Percentiles rank a stretch among this genome's conserved stretches.
Evolutionary conservation across 2,113 vertebrate species (phyloP).

Genomic region (Phalacrocorax carbo): DNA sequence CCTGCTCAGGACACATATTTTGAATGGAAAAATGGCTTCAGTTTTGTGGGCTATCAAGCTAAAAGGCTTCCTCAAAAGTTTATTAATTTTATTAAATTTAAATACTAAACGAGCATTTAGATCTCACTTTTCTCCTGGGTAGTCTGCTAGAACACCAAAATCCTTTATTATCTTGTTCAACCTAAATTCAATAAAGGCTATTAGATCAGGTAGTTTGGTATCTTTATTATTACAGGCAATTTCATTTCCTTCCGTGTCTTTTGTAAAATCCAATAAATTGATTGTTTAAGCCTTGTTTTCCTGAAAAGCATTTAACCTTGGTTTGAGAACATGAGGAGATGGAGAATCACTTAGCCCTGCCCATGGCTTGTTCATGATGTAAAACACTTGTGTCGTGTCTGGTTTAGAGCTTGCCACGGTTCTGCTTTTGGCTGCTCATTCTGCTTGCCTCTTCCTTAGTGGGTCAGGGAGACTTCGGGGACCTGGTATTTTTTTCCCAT

Average conservation of each 20-base stretch:
- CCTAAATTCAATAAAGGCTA: neutral
- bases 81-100: neutral
- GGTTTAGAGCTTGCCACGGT: neutral
- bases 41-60: neutral
- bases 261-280: neutral
- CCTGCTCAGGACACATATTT: neutral
- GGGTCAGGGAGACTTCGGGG: neutral
- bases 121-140: neutral
- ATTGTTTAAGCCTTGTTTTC: neutral
- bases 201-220: neutral
- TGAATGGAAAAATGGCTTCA: neutral
- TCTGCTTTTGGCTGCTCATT: neutral
- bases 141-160: neutral
- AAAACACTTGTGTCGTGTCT: fast-evolving
- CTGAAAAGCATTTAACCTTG: neutral
- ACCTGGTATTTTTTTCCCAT: neutral
- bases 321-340: neutral
- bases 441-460: neutral
- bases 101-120: neutral
- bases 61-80: neutral
- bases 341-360: neutral
- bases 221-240: neutral
- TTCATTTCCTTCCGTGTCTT: neutral
- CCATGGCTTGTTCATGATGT: neutral
- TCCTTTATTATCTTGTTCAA: neutral